Percentiles rank a stretch among this genome's conserved stretches.
These are phyloP conservation scores for Mohoua ochrocephala DNA, from an alignment of 2,113 vertebrate genomes.

Conservation along the genomic window DNA sequence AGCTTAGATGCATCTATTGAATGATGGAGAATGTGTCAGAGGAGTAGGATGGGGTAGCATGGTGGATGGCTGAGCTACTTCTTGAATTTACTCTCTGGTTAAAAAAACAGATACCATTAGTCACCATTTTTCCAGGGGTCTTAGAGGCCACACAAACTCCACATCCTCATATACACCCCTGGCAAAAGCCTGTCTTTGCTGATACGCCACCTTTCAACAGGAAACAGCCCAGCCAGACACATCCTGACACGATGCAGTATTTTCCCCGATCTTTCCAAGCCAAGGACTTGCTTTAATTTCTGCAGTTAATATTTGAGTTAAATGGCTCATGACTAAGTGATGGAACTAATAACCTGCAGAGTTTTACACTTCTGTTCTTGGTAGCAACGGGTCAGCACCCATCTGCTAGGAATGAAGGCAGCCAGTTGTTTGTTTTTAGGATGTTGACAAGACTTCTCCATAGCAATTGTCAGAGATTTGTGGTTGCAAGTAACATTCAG, in stretches of 20 bases:
- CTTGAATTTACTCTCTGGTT: not conserved
- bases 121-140: not conserved
- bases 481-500: not conserved
- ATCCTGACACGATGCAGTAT: not conserved
- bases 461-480: not conserved
- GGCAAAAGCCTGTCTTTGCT: not conserved
- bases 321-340: slow-evolving; percentile 64
- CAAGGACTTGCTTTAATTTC: slow-evolving; percentile 61
- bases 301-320: slow-evolving; percentile 59
- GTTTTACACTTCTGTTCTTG: slow-evolving; percentile 10
- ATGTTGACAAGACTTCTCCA: not conserved
- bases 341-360: slow-evolving; percentile 48
- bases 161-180: not conserved
- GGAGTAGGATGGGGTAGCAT: not conserved
- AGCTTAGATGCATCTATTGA: not conserved
- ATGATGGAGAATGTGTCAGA: not conserved
- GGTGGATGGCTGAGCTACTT: not conserved
- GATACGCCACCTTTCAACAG: not conserved
- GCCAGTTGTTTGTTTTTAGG: slow-evolving; percentile 7
- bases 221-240: not conserved
- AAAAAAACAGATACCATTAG: not conserved
- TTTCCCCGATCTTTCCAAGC: slow-evolving; percentile 37
- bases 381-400: slow-evolving; percentile 16
- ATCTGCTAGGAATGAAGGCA: not conserved
- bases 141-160: not conserved